Conservation (phyloP, 2,888 invertebrate genomes). For the Pseudoips prasinana region DNA sequence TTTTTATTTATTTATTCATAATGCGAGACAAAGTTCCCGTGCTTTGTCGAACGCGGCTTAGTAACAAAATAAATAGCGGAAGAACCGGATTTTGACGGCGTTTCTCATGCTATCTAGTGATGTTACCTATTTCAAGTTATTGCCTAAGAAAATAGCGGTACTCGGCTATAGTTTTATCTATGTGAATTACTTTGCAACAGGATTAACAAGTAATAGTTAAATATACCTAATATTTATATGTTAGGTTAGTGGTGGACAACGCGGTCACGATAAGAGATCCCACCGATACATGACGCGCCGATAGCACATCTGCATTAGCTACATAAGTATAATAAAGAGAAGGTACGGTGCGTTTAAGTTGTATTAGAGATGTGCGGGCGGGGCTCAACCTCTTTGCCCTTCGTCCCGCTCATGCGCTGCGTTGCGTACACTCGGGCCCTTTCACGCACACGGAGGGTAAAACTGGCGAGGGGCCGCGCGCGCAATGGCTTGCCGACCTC, state of each 20-base stretch:
- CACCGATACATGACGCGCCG: too few species aligned
- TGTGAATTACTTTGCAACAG: conserved; percentile 47
- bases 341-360: conserved; percentile 57
- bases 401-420: conserved; percentile 48
- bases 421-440: conserved; percentile 72
- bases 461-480: conserved; percentile 61
- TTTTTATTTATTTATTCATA: conserved; percentile 31
- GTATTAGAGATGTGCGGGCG: conserved; percentile 58
- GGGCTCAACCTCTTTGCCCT: conserved; percentile 45
- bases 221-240: not conserved
- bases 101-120: conserved; percentile 44
- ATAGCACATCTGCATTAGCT: too few species aligned
- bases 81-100: conserved; percentile 60
- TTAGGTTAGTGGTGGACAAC: conserved; percentile 43
- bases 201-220: conserved; percentile 24
- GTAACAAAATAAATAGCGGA: conserved; percentile 67
- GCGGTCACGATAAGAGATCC: too few species aligned
- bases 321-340: conserved; percentile 12
- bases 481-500: conserved; percentile 53
- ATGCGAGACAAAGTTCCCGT: conserved; percentile 41
- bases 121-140: conserved; percentile 43
- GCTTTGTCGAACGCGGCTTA: conserved; percentile 46
- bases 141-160: conserved; percentile 44
- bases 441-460: conserved; percentile 52
- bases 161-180: conserved; percentile 42